Percentiles rank a stretch among this genome's conserved stretches.
Evolutionary conservation across 1,140 invertebrate species (phyloP).

Genomic region (Papilio aristodemus): DNA sequence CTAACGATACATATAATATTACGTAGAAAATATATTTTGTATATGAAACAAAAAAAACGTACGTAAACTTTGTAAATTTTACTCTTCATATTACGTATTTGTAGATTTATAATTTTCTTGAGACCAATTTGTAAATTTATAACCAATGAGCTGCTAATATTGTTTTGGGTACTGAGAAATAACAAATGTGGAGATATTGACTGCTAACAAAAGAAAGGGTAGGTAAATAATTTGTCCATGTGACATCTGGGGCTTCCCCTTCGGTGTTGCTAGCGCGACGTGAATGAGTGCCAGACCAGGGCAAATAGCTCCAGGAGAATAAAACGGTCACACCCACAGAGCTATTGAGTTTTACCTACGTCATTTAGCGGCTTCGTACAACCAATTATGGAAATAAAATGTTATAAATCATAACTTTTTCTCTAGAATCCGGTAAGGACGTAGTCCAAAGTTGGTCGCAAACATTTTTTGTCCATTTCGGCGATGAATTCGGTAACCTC

Average conservation of each 20-base stretch:
- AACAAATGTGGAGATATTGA: slow-evolving; percentile 46
- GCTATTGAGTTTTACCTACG: slow-evolving; percentile 48
- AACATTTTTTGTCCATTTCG: no score
- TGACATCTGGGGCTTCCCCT: slow-evolving; percentile 67
- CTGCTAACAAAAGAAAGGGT: slow-evolving; percentile 50
- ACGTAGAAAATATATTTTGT: no score
- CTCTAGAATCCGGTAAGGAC: no score
- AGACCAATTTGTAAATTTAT: not conserved
- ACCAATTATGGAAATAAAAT: no score
- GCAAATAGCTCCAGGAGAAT: slow-evolving; percentile 45
- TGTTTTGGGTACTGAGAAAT: slow-evolving; percentile 25
- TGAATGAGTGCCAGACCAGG: slow-evolving; percentile 42
- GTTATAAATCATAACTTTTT: no score
- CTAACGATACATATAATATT: no score
- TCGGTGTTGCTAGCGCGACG: slow-evolving; percentile 48
- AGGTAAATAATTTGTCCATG: slow-evolving; percentile 63
- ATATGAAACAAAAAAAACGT: no score
- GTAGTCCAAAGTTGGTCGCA: no score
- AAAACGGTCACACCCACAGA: slow-evolving; percentile 57
- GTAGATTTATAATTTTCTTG: not conserved
- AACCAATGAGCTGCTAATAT: not conserved
- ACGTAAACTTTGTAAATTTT: no score
- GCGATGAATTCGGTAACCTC: no score
- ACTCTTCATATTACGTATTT: no score
- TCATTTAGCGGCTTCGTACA: not conserved